These are phyloP conservation scores for Aphyosemion australe DNA, from an alignment of 2,113 vertebrate species.

Conservation along the genomic window DNA sequence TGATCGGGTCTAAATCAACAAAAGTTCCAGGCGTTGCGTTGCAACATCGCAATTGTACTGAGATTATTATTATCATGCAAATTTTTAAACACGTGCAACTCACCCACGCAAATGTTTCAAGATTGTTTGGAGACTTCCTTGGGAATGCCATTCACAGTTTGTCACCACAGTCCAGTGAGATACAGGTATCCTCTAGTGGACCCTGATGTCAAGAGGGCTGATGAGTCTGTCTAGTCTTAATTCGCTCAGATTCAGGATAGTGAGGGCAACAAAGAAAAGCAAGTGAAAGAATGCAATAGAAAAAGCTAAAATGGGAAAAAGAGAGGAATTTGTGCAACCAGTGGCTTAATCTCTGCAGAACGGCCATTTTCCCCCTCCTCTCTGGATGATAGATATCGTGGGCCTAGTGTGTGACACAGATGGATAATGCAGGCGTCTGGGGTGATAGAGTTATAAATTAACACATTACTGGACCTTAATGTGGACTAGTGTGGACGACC, in stretches of 20 bases:
- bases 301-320: slow-evolving; percentile 45
- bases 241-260: slow-evolving; percentile 83
- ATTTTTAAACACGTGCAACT: no score
- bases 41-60: no score
- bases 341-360: slow-evolving; percentile 66
- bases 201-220: slow-evolving; percentile 65
- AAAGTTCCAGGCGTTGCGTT: no score
- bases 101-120: no score
- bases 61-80: no score
- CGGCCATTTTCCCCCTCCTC: slow-evolving; percentile 66
- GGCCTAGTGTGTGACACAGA: slow-evolving; percentile 94
- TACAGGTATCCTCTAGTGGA: slow-evolving; percentile 73
- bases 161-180: no score
- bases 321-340: slow-evolving; percentile 50
- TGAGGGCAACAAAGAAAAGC: slow-evolving; percentile 55
- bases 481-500: slow-evolving; percentile 91
- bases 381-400: slow-evolving; percentile 94
- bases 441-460: slow-evolving; percentile 98
- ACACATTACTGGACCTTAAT: slow-evolving; percentile 98
- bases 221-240: slow-evolving; percentile 86
- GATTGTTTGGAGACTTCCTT: no score
- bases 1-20: no score
- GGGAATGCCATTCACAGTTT: no score
- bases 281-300: slow-evolving; percentile 44
- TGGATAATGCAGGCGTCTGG: slow-evolving; percentile 93